A percentile compares a stretch with the other conserved stretches of the same genome.
Conservation (phyloP, 92 coral and sea anemone species). For the Phymanthus crucifer region DNA sequence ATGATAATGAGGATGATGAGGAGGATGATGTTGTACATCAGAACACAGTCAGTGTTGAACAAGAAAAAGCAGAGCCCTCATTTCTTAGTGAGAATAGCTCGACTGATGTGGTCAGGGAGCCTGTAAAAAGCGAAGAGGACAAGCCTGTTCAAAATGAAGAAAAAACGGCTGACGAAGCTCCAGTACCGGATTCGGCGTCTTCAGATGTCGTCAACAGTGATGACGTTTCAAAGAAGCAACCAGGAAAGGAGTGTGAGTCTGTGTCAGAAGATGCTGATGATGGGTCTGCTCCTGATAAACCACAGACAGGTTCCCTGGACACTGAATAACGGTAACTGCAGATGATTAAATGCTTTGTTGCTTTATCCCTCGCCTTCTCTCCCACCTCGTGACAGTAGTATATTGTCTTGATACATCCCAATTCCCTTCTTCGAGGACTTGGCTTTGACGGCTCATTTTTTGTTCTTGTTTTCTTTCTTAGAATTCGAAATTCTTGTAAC, state of each 20-base stretch:
- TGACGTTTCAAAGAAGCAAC: neutral
- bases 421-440: too few relatives aligned
- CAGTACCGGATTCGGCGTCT: neutral
- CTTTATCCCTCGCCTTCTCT: neutral
- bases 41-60: neutral
- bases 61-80: neutral
- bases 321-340: neutral
- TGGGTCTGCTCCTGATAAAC: neutral
- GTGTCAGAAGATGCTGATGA: neutral
- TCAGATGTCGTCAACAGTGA: slow-evolving; percentile 7
- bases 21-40: neutral
- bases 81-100: neutral
- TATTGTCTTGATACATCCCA: too few relatives aligned
- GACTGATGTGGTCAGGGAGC: neutral
- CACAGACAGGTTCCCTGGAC: neutral
- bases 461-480: neutral
- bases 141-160: neutral
- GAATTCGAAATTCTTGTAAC: neutral
- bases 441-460: too few relatives aligned
- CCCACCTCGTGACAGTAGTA: too few relatives aligned
- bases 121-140: neutral
- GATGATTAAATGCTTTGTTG: neutral
- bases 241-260: neutral
- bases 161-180: neutral
- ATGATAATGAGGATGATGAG: neutral